Percentiles rank a stretch among this genome's conserved stretches.
Conservation (phyloP, 2,113 vertebrate species). For the Bos indicus region DNA sequence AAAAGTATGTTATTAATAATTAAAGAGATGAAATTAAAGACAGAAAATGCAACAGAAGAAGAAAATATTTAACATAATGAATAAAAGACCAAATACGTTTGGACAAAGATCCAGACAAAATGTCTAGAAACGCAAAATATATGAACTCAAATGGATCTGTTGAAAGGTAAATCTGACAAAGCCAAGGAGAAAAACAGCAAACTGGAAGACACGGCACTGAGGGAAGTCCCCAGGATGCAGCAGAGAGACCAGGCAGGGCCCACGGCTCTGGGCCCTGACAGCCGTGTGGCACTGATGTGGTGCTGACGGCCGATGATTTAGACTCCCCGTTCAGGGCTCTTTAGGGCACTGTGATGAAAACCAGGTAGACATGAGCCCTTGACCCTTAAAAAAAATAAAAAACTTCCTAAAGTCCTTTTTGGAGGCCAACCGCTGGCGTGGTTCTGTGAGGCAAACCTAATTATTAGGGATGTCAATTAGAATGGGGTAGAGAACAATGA, state of each 20-base stretch:
- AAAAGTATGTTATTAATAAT: background rate
- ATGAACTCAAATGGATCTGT: background rate
- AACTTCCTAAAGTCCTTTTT: background rate
- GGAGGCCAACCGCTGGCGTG: background rate
- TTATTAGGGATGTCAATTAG: background rate
- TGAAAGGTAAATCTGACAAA: background rate
- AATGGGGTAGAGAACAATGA: background rate
- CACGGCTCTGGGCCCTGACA: background rate
- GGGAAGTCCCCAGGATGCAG: background rate
- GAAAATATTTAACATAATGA: background rate
- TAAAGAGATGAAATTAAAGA: background rate
- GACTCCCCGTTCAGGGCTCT: background rate
- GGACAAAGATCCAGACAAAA: background rate
- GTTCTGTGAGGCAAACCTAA: background rate
- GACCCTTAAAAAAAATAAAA: background rate
- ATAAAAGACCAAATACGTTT: background rate
- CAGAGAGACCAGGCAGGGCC: background rate
- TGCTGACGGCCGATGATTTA: background rate
- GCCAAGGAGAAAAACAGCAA: background rate
- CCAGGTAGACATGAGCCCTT: background rate
- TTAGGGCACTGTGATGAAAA: background rate
- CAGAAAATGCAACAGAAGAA: background rate
- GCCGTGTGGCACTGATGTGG: background rate
- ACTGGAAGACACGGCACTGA: background rate
- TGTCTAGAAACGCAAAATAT: background rate